A percentile compares a stretch with the other conserved stretches of the same genome.
Evolutionary conservation across 2,888 invertebrate genomes (phyloP).

Genomic region (Rhagophthalmus giganteus): DNA sequence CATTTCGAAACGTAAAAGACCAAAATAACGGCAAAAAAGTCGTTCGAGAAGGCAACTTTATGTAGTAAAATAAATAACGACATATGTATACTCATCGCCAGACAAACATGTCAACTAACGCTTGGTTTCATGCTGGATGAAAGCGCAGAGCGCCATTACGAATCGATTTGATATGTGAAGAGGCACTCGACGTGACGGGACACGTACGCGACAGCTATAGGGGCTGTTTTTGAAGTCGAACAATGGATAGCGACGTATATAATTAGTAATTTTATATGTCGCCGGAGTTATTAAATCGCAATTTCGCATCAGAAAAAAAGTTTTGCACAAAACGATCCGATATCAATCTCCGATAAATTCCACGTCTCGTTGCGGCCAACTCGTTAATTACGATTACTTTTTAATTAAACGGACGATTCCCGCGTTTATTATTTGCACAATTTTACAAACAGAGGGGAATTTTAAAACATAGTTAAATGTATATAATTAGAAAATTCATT

Average conservation of each 20-base stretch:
- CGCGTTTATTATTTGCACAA: no score
- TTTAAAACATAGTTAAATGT: no score
- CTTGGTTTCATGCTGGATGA: slow-evolving; percentile 18
- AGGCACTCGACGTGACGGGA: slow-evolving; percentile 18
- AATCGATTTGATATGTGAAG: slow-evolving; percentile 29
- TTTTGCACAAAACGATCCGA: neutral
- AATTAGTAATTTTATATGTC: slow-evolving; percentile 3
- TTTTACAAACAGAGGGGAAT: no score
- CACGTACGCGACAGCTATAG: slow-evolving; percentile 26
- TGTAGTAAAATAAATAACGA: no score
- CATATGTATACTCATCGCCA: no score
- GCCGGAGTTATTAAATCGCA: slow-evolving; percentile 1
- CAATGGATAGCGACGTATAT: slow-evolving; percentile 7
- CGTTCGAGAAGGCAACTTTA: no score
- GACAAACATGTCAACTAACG: slow-evolving; percentile 19
- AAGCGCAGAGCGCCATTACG: slow-evolving; percentile 19
- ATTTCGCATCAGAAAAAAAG: no score
- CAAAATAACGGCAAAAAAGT: no score
- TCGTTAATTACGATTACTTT: neutral
- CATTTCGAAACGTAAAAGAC: no score
- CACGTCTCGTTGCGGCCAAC: neutral
- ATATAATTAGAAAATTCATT: no score
- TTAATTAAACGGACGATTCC: no score
- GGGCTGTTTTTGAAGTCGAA: slow-evolving; percentile 16
- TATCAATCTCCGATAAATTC: slow-evolving; percentile 2